phyloP scores from a whole-genome alignment of 2,888 invertebrate species.

The Pollenia angustigena region DNA sequence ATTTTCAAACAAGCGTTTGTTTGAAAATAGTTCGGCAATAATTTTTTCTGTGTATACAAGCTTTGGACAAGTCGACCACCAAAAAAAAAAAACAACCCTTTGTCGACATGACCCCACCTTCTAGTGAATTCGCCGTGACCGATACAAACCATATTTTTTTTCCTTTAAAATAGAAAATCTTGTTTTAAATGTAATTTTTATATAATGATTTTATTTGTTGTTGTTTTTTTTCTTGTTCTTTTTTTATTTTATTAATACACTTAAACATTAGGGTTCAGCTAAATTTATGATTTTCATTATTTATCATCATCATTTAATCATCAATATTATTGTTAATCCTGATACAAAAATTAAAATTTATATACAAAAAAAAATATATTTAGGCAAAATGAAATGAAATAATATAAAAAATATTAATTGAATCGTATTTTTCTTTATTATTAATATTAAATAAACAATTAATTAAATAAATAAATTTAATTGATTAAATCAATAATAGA shows the following conservation, averaged over 20 bases:
- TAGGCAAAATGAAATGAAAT: slow-evolving; percentile 1
- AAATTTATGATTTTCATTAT: slow-evolving; percentile 72
- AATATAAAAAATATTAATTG: slow-evolving; percentile 23
- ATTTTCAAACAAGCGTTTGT: no score
- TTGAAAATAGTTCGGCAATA: no score
- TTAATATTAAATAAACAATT: not conserved
- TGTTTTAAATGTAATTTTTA: slow-evolving; percentile 72
- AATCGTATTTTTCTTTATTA: slow-evolving; percentile 73
- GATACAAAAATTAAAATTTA: slow-evolving; percentile 62
- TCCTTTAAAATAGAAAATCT: not conserved
- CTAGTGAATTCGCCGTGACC: no score
- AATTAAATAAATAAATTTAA: not conserved
- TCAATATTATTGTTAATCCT: slow-evolving; percentile 73
- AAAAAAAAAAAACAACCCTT: no score
- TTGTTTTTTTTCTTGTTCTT: slow-evolving; percentile 45
- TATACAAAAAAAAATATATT: slow-evolving; percentile 42
- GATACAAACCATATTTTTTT: not conserved
- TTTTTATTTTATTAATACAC: slow-evolving; percentile 74
- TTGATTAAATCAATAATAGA: not conserved
- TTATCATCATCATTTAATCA: slow-evolving; percentile 70
- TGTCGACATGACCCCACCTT: no score
- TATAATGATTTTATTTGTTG: slow-evolving; percentile 65
- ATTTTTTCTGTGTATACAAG: no score
- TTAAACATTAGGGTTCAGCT: slow-evolving; percentile 75
- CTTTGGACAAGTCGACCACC: no score